Base-by-base conservation (phyloP, 2,888 invertebrate species). In the Polyommatus icarus region DNA sequence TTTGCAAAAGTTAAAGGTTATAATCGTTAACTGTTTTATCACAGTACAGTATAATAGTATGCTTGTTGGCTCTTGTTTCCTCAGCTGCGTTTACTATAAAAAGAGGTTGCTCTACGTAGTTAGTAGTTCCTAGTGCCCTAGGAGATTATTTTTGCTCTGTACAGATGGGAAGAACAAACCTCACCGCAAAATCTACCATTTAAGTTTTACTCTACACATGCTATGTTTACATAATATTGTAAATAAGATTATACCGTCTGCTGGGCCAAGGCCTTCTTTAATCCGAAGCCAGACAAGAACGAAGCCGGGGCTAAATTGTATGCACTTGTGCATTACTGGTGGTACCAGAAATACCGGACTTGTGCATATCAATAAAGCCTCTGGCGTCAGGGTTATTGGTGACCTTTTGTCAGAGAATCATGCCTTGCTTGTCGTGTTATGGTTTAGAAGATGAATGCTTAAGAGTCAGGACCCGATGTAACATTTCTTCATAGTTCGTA, bases 241-340 rank as follows among this genome's bases (percentile, higher is more conserved):
- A 76, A 76, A 76, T 76, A 36, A 40, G 71, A 76, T 76, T 76
- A 76, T 8, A 3, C 40, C 10, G 40, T 50, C n/a, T 46, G 76
- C 29, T 76, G 29, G 36, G 76, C 50, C 76, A 46, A 76, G 71
- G 76, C 50, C 46, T 71, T 18, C 50, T 46, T 46, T 76, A 76
- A 71, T 46, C 76, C 32, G 71, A 76, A 76, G 76, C 76, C 71
- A 50, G 32, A 7, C 18, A 29, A 75, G 18, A 54, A 20, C 20
- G 73, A 73, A 73, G 73, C 73, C 75, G 50, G 15, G 75, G 46
- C 40, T 40, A 12, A 20, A 46, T 12, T 46, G 20, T 20, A 73
- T 73, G 61, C 61, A 61, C 61, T 61, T 24, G 24, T 24, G 61
- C 24, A 61, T 24, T 7, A 24, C 59, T 20, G 8, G 3, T 59